These are phyloP conservation scores for Conchocele bisecta DNA, from an alignment of 2,888 invertebrate species.

Conservation along the genomic window DNA sequence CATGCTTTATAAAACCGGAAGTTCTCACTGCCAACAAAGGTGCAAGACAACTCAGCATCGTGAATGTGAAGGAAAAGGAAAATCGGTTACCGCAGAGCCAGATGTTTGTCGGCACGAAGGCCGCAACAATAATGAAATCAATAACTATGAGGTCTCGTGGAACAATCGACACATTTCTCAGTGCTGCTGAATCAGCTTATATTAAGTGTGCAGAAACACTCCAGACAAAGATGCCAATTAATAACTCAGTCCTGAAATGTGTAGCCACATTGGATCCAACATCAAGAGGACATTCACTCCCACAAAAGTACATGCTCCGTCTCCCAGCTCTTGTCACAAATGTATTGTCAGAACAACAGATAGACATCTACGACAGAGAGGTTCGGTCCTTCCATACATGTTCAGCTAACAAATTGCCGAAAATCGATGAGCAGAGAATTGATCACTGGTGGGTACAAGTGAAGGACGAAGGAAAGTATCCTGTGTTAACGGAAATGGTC, in stretches of 20 bases:
- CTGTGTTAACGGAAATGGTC: conserved; percentile 32
- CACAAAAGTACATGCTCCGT: conserved; percentile 12
- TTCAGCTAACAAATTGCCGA: background rate
- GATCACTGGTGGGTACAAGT: conserved; percentile 35
- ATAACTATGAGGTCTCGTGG: background rate
- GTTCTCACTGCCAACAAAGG: conserved; percentile 1
- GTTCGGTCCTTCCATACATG: conserved; percentile 20
- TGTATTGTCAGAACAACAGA: conserved; percentile 11
- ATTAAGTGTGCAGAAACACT: conserved; percentile 16
- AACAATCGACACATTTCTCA: background rate
- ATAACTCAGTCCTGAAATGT: conserved; percentile 23
- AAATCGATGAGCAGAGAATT: background rate
- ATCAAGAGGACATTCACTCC: conserved; percentile 15
- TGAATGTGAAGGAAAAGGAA: background rate
- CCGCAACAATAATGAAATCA: background rate
- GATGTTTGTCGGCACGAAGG: conserved; percentile 27
- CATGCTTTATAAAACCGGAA: conserved; percentile 33
- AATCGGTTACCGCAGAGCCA: background rate
- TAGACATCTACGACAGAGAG: conserved; percentile 7
- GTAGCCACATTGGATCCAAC: conserved; percentile 43
- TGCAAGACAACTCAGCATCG: background rate
- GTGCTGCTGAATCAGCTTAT: background rate
- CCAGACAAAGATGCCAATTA: conserved; percentile 47
- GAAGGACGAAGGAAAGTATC: conserved; percentile 7
- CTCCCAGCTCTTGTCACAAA: conserved; percentile 26